Evolutionary conservation across 2,888 invertebrate genomes (phyloP).

Genomic region (Dryocosmus kuriphilus): DNA sequence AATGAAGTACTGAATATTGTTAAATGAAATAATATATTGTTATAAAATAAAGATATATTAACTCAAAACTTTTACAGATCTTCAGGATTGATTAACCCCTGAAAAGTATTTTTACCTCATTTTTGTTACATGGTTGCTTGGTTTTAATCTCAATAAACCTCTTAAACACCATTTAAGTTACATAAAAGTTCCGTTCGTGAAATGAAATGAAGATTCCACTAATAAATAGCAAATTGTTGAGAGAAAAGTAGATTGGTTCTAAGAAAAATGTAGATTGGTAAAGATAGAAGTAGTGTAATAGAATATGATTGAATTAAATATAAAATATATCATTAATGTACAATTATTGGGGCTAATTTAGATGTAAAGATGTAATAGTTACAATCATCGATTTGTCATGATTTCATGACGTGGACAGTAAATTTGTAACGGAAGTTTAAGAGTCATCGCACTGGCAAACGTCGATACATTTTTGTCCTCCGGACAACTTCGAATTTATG

Average conservation of each 20-base stretch:
- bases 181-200: background rate
- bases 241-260: background rate
- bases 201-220: background rate
- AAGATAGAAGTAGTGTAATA: background rate
- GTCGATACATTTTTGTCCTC: conserved; percentile 36
- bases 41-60: conserved; percentile 59
- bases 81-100: conserved; percentile 27
- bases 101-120: conserved; percentile 38
- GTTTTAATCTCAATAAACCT: background rate
- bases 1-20: conserved; percentile 58
- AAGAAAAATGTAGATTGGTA: background rate
- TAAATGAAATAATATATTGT: conserved; percentile 64
- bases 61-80: conserved; percentile 33
- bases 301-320: background rate
- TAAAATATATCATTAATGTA: background rate
- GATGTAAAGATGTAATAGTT: background rate
- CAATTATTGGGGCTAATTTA: conserved; percentile 28
- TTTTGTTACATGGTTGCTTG: conserved; percentile 15
- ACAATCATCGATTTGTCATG: conserved; percentile 1
- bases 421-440: conserved; percentile 29
- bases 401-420: conserved; percentile 12
- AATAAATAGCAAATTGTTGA: background rate
- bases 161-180: background rate
- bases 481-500: conserved; percentile 44
- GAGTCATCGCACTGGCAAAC: background rate